These are phyloP conservation scores for Campylomormyrus tamandua DNA, from an alignment of 2,113 vertebrate genomes.

Conservation along the genomic window DNA sequence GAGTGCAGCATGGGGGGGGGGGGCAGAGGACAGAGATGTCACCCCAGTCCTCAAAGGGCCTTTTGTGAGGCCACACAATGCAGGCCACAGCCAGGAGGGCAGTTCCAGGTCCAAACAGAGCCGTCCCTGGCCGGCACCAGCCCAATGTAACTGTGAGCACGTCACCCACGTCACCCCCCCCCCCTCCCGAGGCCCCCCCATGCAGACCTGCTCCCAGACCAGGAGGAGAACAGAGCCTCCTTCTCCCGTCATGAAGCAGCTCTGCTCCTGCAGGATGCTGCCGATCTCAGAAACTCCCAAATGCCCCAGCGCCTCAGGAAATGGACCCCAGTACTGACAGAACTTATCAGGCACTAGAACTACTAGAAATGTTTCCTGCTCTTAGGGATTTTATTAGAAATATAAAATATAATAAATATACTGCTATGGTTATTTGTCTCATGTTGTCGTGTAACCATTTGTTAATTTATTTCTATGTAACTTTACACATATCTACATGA, in stretches of 20 bases:
- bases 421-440: too few relatives aligned
- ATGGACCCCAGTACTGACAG: too few relatives aligned
- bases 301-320: too few relatives aligned
- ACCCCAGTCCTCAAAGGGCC: not conserved
- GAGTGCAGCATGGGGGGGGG: not conserved
- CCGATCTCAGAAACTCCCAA: not conserved
- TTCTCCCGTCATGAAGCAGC: not conserved
- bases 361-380: not conserved
- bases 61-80: constrained; percentile 13
- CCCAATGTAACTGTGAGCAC: not conserved
- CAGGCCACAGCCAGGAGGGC: not conserved
- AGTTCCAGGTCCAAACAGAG: not conserved
- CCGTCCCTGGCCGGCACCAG: not conserved
- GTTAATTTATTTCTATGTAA: too few relatives aligned
- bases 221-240: not conserved
- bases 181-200: not conserved
- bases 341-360: not conserved
- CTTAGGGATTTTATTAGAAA: not conserved
- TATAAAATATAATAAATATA: too few relatives aligned
- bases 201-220: not conserved
- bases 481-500: too few relatives aligned
- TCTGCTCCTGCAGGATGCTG: not conserved
- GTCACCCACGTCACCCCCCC: not conserved
- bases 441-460: too few relatives aligned
- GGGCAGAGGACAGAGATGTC: not conserved